These are phyloP conservation scores for Gnathonemus longibarbis DNA, from an alignment of 2,113 vertebrate genomes.

Conservation along the genomic window DNA sequence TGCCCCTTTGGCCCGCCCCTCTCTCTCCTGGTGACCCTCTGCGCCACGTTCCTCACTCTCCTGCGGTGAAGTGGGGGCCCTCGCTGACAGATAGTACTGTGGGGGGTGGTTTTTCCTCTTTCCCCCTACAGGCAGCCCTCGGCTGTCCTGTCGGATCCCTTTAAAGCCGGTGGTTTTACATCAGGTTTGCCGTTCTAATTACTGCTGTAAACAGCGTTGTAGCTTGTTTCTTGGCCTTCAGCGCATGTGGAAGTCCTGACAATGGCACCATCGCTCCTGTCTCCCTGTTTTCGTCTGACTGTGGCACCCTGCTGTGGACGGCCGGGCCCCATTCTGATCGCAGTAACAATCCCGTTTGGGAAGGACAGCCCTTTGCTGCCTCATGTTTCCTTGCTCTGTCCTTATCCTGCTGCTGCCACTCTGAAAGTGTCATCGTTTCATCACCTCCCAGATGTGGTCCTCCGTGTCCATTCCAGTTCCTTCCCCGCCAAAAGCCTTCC, in stretches of 20 bases:
- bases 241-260: neutral
- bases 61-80: neutral
- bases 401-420: neutral
- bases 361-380: neutral
- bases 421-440: neutral
- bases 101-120: neutral
- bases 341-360: neutral
- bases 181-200: neutral
- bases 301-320: neutral
- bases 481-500: neutral
- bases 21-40: conserved; percentile 44
- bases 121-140: neutral
- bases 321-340: neutral
- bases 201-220: neutral
- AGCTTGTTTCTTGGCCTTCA: neutral
- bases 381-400: neutral
- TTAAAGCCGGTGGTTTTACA: neutral
- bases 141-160: neutral
- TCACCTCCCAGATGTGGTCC: neutral
- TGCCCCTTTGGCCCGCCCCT: conserved; percentile 27
- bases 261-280: neutral
- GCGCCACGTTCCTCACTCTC: conserved; percentile 48
- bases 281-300: neutral
- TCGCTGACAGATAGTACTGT: neutral
- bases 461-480: neutral